Base-by-base conservation (phyloP, 2,797 vertebrate genomes). In the Sparus aurata region DNA sequence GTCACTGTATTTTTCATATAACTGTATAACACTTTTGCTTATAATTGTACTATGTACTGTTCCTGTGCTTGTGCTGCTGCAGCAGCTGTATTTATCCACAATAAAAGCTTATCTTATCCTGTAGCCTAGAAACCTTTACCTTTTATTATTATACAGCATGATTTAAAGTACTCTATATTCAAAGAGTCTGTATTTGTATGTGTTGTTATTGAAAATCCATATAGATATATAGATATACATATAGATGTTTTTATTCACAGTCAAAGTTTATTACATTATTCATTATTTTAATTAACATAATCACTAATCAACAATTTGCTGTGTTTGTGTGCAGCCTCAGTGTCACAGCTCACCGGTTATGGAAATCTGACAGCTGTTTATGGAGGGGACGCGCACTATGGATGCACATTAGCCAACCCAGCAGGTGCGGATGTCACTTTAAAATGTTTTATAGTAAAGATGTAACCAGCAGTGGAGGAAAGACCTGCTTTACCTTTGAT, bases 401-500 rank as follows among this genome's bases (percentile, higher is more conserved):
- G 15, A 0, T 96, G 95, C 8, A 0, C 23, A 0, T 50, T 91
- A 0, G 25, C 62, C 0, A 53, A 90, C 11, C 41, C 78, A 0
- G 43, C 50, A 38, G 91, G 91, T 92, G 13, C 0, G 12, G 0
- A 8, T 2, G 2, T 5, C 0, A 38, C 22, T n/a, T 4, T 43
- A 0, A 22, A 0, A 23, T 15, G 1, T 16, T 23, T 25, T 20
- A 3, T 43, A 8, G 2, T 27, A 2, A 30, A 3, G 12, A 30
- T 30, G 15, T 13, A 17, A 7, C 2, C 49, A 2, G 17, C 13
- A 1, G 11, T 25, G 50, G 0, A 22, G 47, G 15, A 15, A 30
- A 25, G 17, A 5, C 30, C 30, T 30, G 30, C 30, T 30, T 30
- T 30, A 30, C 30, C 30, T 30, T 30, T 5, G 30, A 30, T 30